Base-by-base conservation (phyloP, 2,797 vertebrate genomes). In the Microctenopoma stevenorrisi region DNA sequence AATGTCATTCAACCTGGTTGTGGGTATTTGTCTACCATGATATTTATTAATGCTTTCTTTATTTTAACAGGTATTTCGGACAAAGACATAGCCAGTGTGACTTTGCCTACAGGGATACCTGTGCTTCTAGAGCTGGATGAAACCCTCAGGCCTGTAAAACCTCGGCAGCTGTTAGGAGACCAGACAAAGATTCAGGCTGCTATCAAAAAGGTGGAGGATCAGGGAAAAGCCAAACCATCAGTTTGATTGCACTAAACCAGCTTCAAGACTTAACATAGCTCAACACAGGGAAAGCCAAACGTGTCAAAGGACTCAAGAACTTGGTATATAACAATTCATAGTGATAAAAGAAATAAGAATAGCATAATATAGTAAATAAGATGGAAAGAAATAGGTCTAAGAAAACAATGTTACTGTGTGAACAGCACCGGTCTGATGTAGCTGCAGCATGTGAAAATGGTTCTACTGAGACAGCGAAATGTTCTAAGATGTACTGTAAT, bases 131-230 rank as follows among this genome's bases (percentile, higher is more conserved):
- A 99, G 85, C 84, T 99, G 56, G 96, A 99, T 52, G 96, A 97
- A 74, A 94, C 96, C 77, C 95, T 99, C 51, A 91, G 7, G 11
- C 91, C 96, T 0, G 71, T 97, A 74, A 95, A 95, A 66, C 95
- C 94, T 25, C 95, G 97, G 44, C 92, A 93, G 87, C 97, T 99
- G 48, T 81, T 99, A 69, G 97, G 98, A 47, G 94, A 99, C 86
- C 96, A 96, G 81, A 94, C 92, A 50, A 97, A 96, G 59, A 99
- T 99, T 83, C 95, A 95, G 76, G 96, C 95, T 9, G 97, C 98
- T 68, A 99, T 99, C 90, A 97, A 96, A 88, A 98, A 97, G 90
- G 97, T 99, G 74, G 96, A 99, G 68, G 96, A 99, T 88, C 98
- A 99, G 94, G 97, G 98, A 60, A 99, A 97, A 93, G 97, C 94